These are phyloP conservation scores for Henricia sp. DNA, from an alignment of 53 echinoderm and acorn worm species.

Conservation along the genomic window DNA sequence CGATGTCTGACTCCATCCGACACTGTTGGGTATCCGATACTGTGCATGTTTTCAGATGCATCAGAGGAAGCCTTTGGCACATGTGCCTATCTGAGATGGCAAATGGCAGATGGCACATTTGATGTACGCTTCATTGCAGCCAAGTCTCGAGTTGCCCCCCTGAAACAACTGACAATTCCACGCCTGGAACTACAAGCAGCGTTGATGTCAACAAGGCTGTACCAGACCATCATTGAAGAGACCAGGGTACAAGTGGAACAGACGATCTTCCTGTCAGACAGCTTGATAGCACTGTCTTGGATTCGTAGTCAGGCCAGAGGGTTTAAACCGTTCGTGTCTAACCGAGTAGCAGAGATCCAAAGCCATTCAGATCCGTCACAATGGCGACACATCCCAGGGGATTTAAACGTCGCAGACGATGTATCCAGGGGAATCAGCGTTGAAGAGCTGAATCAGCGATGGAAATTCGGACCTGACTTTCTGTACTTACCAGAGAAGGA, in stretches of 20 bases:
- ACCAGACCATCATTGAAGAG: not conserved
- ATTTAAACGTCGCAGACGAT: slow-evolving; percentile 63
- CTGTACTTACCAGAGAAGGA: slow-evolving; percentile 36
- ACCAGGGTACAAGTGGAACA: not conserved
- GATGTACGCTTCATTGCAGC: slow-evolving; percentile 52
- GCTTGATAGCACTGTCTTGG: not conserved
- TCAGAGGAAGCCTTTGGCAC: slow-evolving; percentile 68
- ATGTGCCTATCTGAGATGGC: slow-evolving; percentile 71
- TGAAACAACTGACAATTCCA: slow-evolving; percentile 25
- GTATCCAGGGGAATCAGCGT: slow-evolving; percentile 62
- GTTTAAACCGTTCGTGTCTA: slow-evolving; percentile 55
- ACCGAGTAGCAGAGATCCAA: slow-evolving; percentile 70
- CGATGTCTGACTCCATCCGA: not conserved
- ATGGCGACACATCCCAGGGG: slow-evolving; percentile 72
- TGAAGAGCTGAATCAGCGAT: slow-evolving; percentile 17
- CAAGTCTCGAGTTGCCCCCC: slow-evolving; percentile 55
- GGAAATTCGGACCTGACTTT: slow-evolving; percentile 66
- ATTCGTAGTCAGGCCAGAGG: slow-evolving; percentile 1
- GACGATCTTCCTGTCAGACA: not conserved
- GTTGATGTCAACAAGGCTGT: not conserved
- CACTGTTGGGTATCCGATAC: not conserved
- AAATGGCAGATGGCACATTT: slow-evolving; percentile 9
- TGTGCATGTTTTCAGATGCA: slow-evolving; percentile 77
- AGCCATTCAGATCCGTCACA: slow-evolving; percentile 53
- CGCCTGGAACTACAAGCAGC: slow-evolving; percentile 22